phyloP scores from a whole-genome alignment of 2,888 invertebrate species.

The Periphyllus acericola region DNA sequence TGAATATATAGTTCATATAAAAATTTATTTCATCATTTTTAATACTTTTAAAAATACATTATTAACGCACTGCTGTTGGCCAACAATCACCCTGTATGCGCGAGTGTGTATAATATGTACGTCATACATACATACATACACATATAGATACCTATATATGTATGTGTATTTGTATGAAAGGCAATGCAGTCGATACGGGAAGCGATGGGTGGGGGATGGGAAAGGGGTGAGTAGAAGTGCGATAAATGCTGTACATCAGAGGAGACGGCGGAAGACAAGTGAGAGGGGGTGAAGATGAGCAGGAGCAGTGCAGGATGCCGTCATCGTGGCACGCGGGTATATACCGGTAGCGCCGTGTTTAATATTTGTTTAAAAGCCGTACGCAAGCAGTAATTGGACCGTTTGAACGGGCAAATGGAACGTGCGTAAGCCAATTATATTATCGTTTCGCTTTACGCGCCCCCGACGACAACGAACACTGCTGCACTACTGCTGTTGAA shows the following conservation, averaged over 20 bases:
- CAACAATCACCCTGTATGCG: too few species aligned
- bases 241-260: neutral
- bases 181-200: neutral
- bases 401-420: constrained; percentile 57
- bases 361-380: constrained; percentile 61
- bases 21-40: too few species aligned
- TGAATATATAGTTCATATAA: too few species aligned
- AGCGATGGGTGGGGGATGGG: neutral
- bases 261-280: neutral
- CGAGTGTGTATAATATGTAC: too few species aligned
- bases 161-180: neutral
- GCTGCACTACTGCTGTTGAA: neutral
- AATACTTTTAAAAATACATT: too few species aligned
- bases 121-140: too few species aligned
- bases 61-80: too few species aligned
- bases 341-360: constrained; percentile 26
- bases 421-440: constrained; percentile 51
- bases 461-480: neutral
- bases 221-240: neutral
- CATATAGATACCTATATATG: too few species aligned
- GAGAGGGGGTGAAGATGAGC: neutral
- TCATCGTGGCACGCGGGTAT: neutral
- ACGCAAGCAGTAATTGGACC: constrained; percentile 59
- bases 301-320: constrained; percentile 5
- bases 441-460: constrained; percentile 55